Conservation (phyloP, 1,140 invertebrate genomes). For the Panagrolaimus sp. region DNA sequence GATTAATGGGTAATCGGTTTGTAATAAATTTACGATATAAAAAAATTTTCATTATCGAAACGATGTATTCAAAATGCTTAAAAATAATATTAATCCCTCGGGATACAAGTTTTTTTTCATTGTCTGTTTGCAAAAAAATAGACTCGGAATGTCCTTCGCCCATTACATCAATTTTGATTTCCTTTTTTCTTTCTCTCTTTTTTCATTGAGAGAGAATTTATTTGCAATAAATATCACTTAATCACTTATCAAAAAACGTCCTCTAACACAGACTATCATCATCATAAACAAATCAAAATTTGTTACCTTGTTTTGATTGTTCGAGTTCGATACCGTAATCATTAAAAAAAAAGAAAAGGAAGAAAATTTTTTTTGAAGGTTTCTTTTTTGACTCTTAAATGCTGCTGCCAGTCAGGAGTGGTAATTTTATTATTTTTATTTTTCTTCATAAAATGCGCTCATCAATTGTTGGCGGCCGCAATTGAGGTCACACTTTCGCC, state of each 20-base stretch:
- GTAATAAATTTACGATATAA: conserved; percentile 12
- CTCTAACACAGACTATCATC: too few species aligned
- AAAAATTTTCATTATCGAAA: neutral
- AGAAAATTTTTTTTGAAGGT: conserved; percentile 1
- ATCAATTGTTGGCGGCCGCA: conserved; percentile 15
- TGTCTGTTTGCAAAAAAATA: conserved; percentile 6
- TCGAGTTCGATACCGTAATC: conserved; percentile 15
- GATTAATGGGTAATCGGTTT: conserved; percentile 9
- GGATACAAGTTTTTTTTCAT: neutral
- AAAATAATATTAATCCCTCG: too few species aligned
- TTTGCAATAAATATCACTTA: conserved; percentile 1
- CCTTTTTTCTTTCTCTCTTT: too few species aligned
- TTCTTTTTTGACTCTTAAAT: neutral
- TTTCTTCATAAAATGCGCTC: conserved; percentile 6
- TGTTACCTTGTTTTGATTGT: conserved; percentile 7
- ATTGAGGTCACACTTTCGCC: conserved; percentile 19
- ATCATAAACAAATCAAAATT: too few species aligned
- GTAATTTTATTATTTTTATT: conserved; percentile 11
- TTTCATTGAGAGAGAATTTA: neutral
- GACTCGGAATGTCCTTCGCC: neutral
- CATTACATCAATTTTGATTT: neutral
- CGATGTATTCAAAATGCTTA: neutral
- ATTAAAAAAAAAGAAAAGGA: neutral
- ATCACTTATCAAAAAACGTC: too few species aligned
- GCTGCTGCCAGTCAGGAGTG: neutral